Base-by-base conservation (phyloP, 2,888 invertebrate genomes). In the Calephelis perditalis region DNA sequence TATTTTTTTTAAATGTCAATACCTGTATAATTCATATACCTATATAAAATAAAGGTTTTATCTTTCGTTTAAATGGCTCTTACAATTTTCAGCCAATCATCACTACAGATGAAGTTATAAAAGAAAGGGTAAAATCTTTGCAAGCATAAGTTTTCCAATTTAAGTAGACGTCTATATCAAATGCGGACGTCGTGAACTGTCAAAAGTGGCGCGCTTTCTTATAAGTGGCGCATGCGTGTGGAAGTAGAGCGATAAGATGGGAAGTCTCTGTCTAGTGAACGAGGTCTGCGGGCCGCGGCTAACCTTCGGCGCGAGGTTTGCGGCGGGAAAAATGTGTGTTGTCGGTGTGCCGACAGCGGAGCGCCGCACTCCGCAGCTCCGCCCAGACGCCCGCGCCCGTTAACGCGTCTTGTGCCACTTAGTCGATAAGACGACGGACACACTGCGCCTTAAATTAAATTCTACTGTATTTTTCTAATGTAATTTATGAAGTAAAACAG, bases 251-350 rank as follows among this genome's bases (percentile, higher is more conserved):
- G 66, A 67, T 63, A 56, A 59, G 64, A 74, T 73, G 64, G 67
- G 73, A 67, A 68, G 63, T 84, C 85, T 77, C 81, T 68, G 68
- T 86, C 76, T 67, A 71, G 62, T 71, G 81, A 86, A 85, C 86
- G 86, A 84, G 82, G 85, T 90, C 90, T 90, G 90, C 88, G 89
- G 90, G 82, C 77, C 85, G 91, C 87, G 91, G 91, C 90, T 91
- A 91, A 91, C 91, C 91, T 78, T 84, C 85, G 84, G 88, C 87
- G 89, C 90, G 86, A 87, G 91, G 91, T 91, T 91, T 91, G 91
- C 83, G 91, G 91, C 91, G 86, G 89, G 83, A 89, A 88, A 91
- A 91, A 91, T 91, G 90, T 91, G 90, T 91, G 91, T 91, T 90
- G 40, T 91, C 90, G 91, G 91, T 90, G 90, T 87, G 89, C 90